These are phyloP conservation scores for Callyntrura sp. DNA, from an alignment of 2,888 invertebrate species.

Conservation along the genomic window DNA sequence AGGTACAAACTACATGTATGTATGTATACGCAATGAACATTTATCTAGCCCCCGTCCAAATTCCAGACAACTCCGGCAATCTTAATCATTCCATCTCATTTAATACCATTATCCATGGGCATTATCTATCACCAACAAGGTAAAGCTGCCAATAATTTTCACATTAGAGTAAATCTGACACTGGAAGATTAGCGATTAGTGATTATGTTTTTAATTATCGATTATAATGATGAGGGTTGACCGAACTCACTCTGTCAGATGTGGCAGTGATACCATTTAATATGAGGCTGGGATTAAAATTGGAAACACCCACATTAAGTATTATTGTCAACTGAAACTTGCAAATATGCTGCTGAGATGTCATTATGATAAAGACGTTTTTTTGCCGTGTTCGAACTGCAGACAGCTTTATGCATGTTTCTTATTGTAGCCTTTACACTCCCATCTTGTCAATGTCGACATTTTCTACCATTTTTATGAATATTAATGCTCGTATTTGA, in stretches of 20 bases:
- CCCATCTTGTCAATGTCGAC: too few species aligned
- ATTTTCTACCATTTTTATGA: neutral
- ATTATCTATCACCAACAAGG: neutral
- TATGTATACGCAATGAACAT: too few species aligned
- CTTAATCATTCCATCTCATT: conserved; percentile 41
- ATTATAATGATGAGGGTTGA: neutral
- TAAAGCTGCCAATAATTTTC: neutral
- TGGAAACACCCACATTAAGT: neutral
- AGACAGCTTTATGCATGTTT: too few species aligned
- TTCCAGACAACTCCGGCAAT: neutral
- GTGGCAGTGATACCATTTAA: too few species aligned
- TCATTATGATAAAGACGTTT: neutral
- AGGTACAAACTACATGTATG: too few species aligned
- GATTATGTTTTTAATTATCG: neutral
- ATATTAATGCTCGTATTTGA: neutral
- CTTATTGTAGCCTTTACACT: too few species aligned
- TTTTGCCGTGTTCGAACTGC: too few species aligned
- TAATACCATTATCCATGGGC: neutral
- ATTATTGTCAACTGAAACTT: neutral
- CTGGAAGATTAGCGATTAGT: neutral
- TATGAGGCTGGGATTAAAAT: too few species aligned
- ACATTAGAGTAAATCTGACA: too few species aligned
- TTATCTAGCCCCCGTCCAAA: too few species aligned
- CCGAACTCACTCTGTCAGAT: neutral
- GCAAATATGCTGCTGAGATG: neutral